Base-by-base conservation (phyloP, 2,888 invertebrate species). In the Drosophila niveifrons region DNA sequence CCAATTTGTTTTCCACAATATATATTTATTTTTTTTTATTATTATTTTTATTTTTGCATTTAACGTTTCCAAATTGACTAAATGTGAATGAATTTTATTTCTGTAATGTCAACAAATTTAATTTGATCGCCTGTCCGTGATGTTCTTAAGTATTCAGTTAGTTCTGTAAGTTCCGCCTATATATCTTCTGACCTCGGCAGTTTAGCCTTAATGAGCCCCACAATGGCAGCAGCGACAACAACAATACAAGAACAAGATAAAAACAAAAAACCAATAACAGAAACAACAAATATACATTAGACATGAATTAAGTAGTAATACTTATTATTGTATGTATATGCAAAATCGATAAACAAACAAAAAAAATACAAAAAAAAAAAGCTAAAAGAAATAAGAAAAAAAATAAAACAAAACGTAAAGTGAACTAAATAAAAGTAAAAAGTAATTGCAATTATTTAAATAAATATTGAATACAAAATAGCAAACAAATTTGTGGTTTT, bases 401-500 rank as follows among this genome's bases (percentile, higher is more conserved):
- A 50, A 29, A 10, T 13, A 41, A 61, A 51, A 58, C 8, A 65
- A 56, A 62, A 58, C 46, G 7, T 34, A 56, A 74, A 61, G 46
- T 55, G 29, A 73, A 68, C 43, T 66, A 77, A 75, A 70, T 18
- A 62, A 65, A 66, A 61, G 13, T 65, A 69, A 74, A 80, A 72
- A 71, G 59, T 72, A 74, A 88, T 71, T 74, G 83, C 86, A 88
- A 86, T 85, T 82, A 88, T 82, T 83, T 82, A 77, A 83, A 86
- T 88, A 88, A 88, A 82, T 73, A 88, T 83, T 83, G 86, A 88
- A 80, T 83, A 88, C 63, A 80, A 88, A 75, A 78, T 59, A 64
- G 10, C 29, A 50, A 17, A 29, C 11, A 10, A 1, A 10, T 29
- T 43, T 43, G 23, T 48, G 28, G 4, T 41, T 43, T 28, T 23